A percentile compares a stretch with the other conserved stretches of the same genome.
Evolutionary conservation across 35 echinoderm and acorn worm species (phyloP).

Genomic region (Diadema setosum): DNA sequence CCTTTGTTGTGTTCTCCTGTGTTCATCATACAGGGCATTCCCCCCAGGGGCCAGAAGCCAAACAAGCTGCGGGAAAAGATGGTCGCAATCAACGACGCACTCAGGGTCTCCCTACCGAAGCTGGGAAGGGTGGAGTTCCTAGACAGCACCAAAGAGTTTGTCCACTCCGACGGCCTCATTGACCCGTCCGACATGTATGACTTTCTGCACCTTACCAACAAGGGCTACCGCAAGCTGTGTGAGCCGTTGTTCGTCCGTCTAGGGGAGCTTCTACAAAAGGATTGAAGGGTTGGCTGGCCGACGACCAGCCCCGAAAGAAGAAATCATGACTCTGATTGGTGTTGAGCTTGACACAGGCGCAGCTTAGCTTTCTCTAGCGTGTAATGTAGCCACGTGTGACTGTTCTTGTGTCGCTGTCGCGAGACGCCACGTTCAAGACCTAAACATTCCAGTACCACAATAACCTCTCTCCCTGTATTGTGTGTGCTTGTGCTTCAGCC

Average conservation of each 20-base stretch:
- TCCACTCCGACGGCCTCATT: conserved; percentile 74
- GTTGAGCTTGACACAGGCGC: too few relatives aligned
- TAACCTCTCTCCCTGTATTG: too few relatives aligned
- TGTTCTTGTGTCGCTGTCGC: too few relatives aligned
- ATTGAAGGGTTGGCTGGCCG: background rate
- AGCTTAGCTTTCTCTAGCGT: too few relatives aligned
- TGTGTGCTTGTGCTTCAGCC: too few relatives aligned
- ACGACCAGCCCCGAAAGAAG: too few relatives aligned
- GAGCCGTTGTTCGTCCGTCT: conserved; percentile 54
- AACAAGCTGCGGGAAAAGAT: conserved; percentile 84
- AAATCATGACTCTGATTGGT: too few relatives aligned
- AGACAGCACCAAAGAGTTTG: conserved; percentile 18
- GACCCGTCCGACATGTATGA: conserved; percentile 77
- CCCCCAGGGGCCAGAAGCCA: conserved; percentile 70
- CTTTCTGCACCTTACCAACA: conserved; percentile 75
- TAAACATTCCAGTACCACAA: too few relatives aligned
- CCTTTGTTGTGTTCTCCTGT: background rate
- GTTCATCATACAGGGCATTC: conserved; percentile 59
- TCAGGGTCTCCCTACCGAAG: conserved; percentile 32
- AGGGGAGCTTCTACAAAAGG: conserved; percentile 48
- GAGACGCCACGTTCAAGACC: too few relatives aligned
- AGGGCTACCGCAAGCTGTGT: conserved; percentile 77
- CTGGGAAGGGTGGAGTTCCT: conserved; percentile 57
- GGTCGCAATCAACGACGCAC: conserved; percentile 42
- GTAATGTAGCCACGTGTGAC: too few relatives aligned